phyloP scores from a whole-genome alignment of 2,797 vertebrate species.

The Coluber constrictor region DNA sequence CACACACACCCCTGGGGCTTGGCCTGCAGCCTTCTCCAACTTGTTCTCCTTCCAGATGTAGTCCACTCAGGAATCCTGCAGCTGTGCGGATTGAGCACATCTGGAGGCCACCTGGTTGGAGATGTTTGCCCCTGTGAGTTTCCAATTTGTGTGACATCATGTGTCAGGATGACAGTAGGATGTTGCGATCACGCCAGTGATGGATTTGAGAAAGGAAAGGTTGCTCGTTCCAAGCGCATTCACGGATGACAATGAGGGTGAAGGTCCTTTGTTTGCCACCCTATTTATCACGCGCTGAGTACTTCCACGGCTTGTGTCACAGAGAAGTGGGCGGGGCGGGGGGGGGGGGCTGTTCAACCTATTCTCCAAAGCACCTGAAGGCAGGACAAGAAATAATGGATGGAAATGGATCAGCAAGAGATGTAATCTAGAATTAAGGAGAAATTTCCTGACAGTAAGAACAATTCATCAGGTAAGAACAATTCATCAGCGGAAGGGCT shows the following conservation, averaged over 20 bases:
- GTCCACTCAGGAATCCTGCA: not conserved
- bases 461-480: not conserved
- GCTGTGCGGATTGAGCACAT: not conserved
- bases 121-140: not conserved
- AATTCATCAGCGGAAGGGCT: not conserved
- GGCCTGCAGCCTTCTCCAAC: not conserved
- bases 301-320: slow-evolving; percentile 41
- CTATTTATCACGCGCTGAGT: slow-evolving; percentile 33
- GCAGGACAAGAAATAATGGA: not conserved
- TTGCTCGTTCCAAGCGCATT: slow-evolving; percentile 44
- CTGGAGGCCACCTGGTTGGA: not conserved
- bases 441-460: not conserved
- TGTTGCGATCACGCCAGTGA: not conserved
- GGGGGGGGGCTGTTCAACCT: too few relatives aligned
- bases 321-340: not conserved
- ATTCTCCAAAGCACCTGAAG: not conserved
- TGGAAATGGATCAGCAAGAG: not conserved
- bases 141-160: not conserved
- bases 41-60: not conserved
- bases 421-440: not conserved
- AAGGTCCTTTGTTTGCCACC: slow-evolving; percentile 55
- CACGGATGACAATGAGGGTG: slow-evolving; percentile 52
- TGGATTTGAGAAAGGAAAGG: slow-evolving; percentile 22
- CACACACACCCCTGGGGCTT: not conserved
- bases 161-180: not conserved